phyloP scores from a whole-genome alignment of 2,888 invertebrate species.

The Atrina japonica region DNA sequence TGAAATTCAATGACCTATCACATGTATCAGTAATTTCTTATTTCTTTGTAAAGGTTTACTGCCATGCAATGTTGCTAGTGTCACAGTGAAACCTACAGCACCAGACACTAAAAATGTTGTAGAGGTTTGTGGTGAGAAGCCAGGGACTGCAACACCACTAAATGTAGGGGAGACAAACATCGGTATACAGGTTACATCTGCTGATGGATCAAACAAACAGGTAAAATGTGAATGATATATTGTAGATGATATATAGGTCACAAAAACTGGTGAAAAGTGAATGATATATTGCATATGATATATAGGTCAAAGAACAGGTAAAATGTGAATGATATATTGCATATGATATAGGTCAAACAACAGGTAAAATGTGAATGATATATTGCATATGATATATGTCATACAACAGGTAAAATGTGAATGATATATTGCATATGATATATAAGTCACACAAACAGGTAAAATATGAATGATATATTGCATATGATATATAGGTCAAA shows the following conservation, averaged over 20 bases:
- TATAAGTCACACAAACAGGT: slow-evolving; percentile 77
- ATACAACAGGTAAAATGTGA: neutral
- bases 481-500: neutral
- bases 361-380: slow-evolving; percentile 4
- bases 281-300: too few species aligned
- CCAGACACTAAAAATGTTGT: slow-evolving; percentile 74
- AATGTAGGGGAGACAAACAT: slow-evolving; percentile 75
- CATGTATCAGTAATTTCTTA: too few species aligned
- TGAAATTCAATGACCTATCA: too few species aligned
- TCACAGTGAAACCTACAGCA: slow-evolving; percentile 70
- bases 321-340: neutral
- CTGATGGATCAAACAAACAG: slow-evolving; percentile 77
- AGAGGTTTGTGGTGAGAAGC: slow-evolving; percentile 66
- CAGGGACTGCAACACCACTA: slow-evolving; percentile 63
- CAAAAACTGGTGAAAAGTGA: too few species aligned
- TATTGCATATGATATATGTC: neutral
- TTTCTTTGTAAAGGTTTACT: slow-evolving; percentile 75
- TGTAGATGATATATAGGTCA: neutral
- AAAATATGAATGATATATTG: slow-evolving; percentile 10
- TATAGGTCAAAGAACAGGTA: neutral
- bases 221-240: slow-evolving; percentile 59
- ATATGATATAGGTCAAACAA: neutral
- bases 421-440: neutral
- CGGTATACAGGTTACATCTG: slow-evolving; percentile 75
- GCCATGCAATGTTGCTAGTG: slow-evolving; percentile 65